Base-by-base conservation (phyloP, 1,140 invertebrate species). In the Lepidurus apus region DNA sequence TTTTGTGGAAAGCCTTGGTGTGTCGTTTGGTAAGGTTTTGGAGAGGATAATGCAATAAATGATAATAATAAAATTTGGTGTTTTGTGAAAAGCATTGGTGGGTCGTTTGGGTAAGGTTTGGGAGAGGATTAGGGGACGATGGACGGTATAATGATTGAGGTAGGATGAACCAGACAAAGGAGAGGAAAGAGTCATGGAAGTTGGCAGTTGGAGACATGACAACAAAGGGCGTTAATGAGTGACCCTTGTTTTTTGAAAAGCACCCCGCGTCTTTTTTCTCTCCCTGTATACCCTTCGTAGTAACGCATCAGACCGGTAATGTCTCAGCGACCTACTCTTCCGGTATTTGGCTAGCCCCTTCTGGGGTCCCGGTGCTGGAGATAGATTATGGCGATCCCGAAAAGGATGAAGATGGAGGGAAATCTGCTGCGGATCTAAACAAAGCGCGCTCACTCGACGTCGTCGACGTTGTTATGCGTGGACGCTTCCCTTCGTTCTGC, bases 291-390 rank as follows among this genome's bases (percentile, higher is more conserved):
- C 53, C 45, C 45, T 4, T 17, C 17, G 4, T 21, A 65, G 53
- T 65, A 65, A 65, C 53, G 21, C 53, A 65, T 65, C 53, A 65
- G 53, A 65, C 53, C 53, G 53, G 53, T 65, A 65, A 65, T 65
- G 53, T 65, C 53, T 65, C 53, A 65, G 53, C 53, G 53, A 65
- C 53, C 53, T 65, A 65, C 53, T 65, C 53, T 65, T 65, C 53
- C 53, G 53, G 53, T 65, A 65, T 65, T 65, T 65, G 53, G 17
- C 3, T 65, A 7, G 53, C 53, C 21, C 53, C 21, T 65, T 65
- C 53, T 13, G 53, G 21, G 9, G 13, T 21, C 17, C 53, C 8
- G 21, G 53, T 13, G 0, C 0, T 13, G 53, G 9, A 65, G 53
- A 65, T 65, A 65, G 53, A 65, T 65, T 21, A 3, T 65, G 21